These are phyloP conservation scores for Diuraphis noxia DNA, from an alignment of 1,140 invertebrate genomes.

Conservation along the genomic window DNA sequence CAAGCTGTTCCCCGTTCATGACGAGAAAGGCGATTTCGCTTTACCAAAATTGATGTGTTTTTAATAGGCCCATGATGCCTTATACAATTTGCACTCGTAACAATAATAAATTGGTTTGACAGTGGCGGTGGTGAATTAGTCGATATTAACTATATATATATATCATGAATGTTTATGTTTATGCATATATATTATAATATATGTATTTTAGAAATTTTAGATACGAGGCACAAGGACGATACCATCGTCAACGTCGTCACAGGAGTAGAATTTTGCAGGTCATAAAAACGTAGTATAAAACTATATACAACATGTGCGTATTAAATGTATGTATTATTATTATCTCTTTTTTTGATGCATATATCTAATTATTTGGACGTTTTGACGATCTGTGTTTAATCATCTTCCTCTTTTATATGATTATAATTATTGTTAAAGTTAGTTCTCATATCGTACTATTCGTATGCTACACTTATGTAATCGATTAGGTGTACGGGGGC, in stretches of 20 bases:
- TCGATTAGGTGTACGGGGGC: neutral
- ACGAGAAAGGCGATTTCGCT: neutral
- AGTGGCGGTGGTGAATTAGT: neutral
- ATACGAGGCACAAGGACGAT: neutral
- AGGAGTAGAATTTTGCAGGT: neutral
- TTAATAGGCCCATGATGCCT: neutral
- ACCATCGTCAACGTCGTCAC: neutral
- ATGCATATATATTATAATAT: neutral
- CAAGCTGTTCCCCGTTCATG: neutral
- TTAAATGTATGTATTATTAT: neutral
- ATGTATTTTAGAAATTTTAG: neutral
- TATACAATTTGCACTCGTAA: neutral
- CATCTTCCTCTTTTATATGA: neutral
- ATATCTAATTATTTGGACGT: neutral
- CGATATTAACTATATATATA: neutral
- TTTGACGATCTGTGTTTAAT: neutral
- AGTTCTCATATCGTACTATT: neutral
- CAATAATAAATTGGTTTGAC: slow-evolving; percentile 35
- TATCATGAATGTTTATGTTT: neutral
- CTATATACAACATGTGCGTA: neutral
- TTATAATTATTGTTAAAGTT: neutral
- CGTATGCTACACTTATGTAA: neutral
- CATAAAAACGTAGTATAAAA: neutral
- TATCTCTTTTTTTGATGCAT: neutral
- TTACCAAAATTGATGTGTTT: slow-evolving; percentile 42